phyloP scores from a whole-genome alignment of 2,888 invertebrate genomes.

The Lepidonotus clava region DNA sequence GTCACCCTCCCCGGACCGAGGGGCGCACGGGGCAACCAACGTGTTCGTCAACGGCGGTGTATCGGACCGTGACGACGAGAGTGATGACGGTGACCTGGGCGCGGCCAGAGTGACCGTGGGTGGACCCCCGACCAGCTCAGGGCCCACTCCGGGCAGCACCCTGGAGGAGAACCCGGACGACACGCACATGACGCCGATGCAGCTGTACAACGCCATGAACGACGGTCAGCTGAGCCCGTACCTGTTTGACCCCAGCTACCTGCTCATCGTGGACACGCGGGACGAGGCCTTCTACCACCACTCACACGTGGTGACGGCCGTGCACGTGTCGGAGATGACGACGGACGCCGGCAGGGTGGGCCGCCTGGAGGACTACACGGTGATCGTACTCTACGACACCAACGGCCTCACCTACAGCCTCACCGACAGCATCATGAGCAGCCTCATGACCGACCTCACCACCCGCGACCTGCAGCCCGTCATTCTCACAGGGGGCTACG shows the following conservation, averaged over 20 bases:
- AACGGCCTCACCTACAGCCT: constrained; percentile 57
- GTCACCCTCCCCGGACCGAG: no score
- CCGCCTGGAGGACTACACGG: constrained; percentile 65
- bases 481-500: constrained; percentile 69
- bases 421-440: constrained; percentile 64
- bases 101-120: background rate
- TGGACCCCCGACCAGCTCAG: background rate
- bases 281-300: constrained; percentile 65
- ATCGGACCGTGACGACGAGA: background rate
- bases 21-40: background rate
- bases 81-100: background rate
- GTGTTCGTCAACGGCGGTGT: background rate
- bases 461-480: constrained; percentile 62
- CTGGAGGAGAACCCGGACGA: constrained; percentile 61
- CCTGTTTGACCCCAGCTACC: constrained; percentile 73
- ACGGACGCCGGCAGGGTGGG: background rate
- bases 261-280: constrained; percentile 73
- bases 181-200: constrained; percentile 66
- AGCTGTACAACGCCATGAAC: constrained; percentile 76
- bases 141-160: background rate
- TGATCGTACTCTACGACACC: constrained; percentile 73
- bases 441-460: constrained; percentile 47
- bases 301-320: constrained; percentile 67
- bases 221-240: constrained; percentile 76
- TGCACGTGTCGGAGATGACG: constrained; percentile 65